Evolutionary conservation across 2,888 invertebrate genomes (phyloP), one percentile per base, ranked within the genome.

Genomic region (Pandemis cinnamomeana): DNA sequence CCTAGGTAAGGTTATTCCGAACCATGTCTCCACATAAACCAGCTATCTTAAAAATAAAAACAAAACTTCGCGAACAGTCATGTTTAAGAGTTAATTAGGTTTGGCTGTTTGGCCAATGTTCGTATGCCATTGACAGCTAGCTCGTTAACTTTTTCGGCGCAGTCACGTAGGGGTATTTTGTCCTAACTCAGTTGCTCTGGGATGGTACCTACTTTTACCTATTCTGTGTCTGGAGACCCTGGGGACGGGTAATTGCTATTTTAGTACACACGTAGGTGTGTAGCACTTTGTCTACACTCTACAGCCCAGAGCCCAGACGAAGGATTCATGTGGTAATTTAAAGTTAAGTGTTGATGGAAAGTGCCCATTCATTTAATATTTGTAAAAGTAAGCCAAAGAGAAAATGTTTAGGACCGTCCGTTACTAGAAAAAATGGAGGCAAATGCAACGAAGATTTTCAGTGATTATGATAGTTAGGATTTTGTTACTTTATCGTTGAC

Each of bases 81-180:
- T 20, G 13, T 55, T 64, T 13, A 15, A 41, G 46, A n/a, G 53
- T 58, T 71, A 71, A 71, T 61, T 67, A 20, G 27, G 7, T 60
- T 61, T 41, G 15, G 36, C 20, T 1, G 15, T 55, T 7, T 64
- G 11, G 27, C 11, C 7, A 44, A 58, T 71, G 48, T 66, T 60
- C 48, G 48, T 41, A 42, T 60, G 48, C 20, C 27, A 71, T 51
- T 48, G 42, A 20, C 13, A 60, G 10, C 7, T 13, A 48, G 64
- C 60, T 71, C 71, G 48, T 48, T 71, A 51, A 42, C 60, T 48
- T 71, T 71, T 66, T 61, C 20, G 60, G 71, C 60, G 27, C 63
- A 67, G 67, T 71, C 71, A 71, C 71, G 71, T 67, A 61, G 42
- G 10, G 53, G 61, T 61, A 67, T 61, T 53, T 71, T 51, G 42